Conservation (phyloP, 2,888 invertebrate species). For the Orthonevra nobilis region DNA sequence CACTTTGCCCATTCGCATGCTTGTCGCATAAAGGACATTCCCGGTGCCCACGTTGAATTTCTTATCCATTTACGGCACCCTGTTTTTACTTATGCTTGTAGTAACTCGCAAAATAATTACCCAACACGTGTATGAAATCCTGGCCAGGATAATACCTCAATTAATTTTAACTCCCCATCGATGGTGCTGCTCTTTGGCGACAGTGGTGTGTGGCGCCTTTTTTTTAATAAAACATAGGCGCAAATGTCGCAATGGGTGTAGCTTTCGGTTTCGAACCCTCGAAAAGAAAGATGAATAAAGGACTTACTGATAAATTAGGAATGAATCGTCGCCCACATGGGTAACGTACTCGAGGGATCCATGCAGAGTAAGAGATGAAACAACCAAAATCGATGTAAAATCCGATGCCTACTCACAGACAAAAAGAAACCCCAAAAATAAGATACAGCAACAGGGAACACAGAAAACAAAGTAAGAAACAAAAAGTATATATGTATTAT, state of each 20-base stretch:
- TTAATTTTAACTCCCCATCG: conserved; percentile 38
- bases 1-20: too few species aligned
- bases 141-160: conserved; percentile 41
- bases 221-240: conserved; percentile 4
- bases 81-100: too few species aligned
- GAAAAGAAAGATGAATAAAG: conserved; percentile 15
- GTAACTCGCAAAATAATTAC: background rate
- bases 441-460: conserved; percentile 7
- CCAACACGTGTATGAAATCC: conserved; percentile 39
- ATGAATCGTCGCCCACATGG: conserved; percentile 18
- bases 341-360: conserved; percentile 30
- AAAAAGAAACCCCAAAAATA: background rate
- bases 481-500: background rate
- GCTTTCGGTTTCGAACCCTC: background rate
- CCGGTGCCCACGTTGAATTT: too few species aligned
- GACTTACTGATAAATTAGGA: conserved; percentile 47
- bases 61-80: too few species aligned
- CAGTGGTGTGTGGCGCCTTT: background rate
- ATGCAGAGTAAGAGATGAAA: conserved; percentile 32
- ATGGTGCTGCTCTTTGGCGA: background rate
- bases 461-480: background rate
- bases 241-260: background rate
- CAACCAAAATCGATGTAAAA: conserved; percentile 49
- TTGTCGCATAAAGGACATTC: too few species aligned
- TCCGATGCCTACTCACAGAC: conserved; percentile 7